Percentiles rank a stretch among this genome's conserved stretches.
Evolutionary conservation across 2,797 vertebrate species (phyloP).

Genomic region (Orestias chungarensis): DNA sequence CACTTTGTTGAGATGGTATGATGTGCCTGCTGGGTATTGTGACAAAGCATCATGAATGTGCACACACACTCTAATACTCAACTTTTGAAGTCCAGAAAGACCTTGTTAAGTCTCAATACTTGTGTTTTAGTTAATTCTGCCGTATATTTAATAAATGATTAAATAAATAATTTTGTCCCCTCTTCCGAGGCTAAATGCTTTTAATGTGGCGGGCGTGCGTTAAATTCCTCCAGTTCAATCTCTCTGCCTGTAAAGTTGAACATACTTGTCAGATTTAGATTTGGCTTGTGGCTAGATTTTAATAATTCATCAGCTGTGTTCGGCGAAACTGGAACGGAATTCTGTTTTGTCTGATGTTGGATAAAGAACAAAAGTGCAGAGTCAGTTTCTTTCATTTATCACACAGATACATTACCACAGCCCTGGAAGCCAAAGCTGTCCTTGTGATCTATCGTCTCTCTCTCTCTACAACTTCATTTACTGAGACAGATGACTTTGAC

Average conservation of each 20-base stretch:
- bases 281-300: conserved; percentile 52
- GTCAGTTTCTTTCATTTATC: conserved; percentile 61
- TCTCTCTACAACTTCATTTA: conserved; percentile 44
- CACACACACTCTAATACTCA: conserved; percentile 28
- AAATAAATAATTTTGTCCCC: conserved; percentile 31
- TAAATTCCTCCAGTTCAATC: conserved; percentile 44
- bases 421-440: conserved; percentile 42
- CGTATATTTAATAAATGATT: conserved; percentile 24
- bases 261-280: conserved; percentile 36
- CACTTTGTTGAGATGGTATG: conserved; percentile 67
- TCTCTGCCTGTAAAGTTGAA: conserved; percentile 46
- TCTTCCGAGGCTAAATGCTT: conserved; percentile 29
- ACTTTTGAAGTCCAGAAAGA: conserved; percentile 10
- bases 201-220: conserved; percentile 31
- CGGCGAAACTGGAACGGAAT: conserved; percentile 44
- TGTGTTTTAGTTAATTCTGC: neutral
- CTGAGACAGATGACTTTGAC: conserved; percentile 52
- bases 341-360: conserved; percentile 43
- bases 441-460: conserved; percentile 54
- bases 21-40: conserved; percentile 41
- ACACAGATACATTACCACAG: conserved; percentile 45
- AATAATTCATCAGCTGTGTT: conserved; percentile 67
- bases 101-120: conserved; percentile 3
- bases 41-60: conserved; percentile 21
- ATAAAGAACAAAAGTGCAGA: conserved; percentile 54